Evolutionary conservation across 2,797 vertebrate species (phyloP).

Genomic region (Microchirus variegatus): DNA sequence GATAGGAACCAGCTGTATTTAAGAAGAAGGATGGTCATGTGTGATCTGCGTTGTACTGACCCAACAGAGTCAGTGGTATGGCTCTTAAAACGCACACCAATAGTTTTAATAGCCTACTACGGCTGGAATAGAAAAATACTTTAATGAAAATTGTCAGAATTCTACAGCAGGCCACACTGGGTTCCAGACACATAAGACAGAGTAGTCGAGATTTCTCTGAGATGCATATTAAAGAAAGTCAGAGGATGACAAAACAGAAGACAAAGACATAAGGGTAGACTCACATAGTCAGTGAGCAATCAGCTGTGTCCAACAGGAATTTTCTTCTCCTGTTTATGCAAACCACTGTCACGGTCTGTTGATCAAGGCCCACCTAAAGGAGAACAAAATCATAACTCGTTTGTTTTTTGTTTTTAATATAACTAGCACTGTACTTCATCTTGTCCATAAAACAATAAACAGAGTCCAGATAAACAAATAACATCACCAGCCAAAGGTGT

Average conservation of each 20-base stretch:
- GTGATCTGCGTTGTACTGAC: too few relatives aligned
- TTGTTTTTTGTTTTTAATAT: neutral
- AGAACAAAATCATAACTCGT: conserved; percentile 19
- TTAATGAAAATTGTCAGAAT: neutral
- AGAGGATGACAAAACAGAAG: neutral
- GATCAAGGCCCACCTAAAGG: conserved; percentile 89
- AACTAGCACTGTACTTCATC: too few relatives aligned
- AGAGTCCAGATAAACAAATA: too few relatives aligned
- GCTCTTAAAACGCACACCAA: neutral
- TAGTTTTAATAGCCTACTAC: neutral
- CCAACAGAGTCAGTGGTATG: neutral
- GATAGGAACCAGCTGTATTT: conserved; percentile 88
- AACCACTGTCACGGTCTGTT: conserved; percentile 92
- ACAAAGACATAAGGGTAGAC: conserved; percentile 38
- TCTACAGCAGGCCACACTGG: neutral
- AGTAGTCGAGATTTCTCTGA: neutral
- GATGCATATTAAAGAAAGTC: neutral
- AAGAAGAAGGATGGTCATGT: neutral
- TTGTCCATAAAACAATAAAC: too few relatives aligned
- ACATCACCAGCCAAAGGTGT: too few relatives aligned
- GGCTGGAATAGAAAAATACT: neutral
- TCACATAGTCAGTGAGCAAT: conserved; percentile 90
- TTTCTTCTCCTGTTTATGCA: conserved; percentile 96
- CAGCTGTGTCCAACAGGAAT: conserved; percentile 93
- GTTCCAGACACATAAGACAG: neutral